Conservation (phyloP, 2,113 vertebrate species). For the Lycaon pictus region DNA sequence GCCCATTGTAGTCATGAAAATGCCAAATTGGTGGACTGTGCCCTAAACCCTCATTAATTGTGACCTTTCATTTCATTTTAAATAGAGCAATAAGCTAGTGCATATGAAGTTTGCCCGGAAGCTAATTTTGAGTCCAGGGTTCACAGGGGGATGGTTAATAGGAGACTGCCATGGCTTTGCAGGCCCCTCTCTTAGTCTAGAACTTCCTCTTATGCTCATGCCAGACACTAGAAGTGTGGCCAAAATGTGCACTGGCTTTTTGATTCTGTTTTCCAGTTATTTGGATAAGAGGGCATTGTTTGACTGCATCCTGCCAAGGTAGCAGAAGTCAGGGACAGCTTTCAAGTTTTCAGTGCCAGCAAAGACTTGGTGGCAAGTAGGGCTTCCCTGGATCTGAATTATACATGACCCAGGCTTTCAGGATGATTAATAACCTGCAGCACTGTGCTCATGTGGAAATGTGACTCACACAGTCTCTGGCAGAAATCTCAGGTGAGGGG, state of each 20-base stretch:
- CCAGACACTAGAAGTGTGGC: background rate
- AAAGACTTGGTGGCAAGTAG: constrained; percentile 41
- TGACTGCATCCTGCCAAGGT: constrained; percentile 54
- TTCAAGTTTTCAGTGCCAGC: constrained; percentile 49
- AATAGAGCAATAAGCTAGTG: background rate
- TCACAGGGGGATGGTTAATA: background rate
- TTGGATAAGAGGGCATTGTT: constrained; percentile 49
- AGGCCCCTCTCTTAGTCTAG: background rate
- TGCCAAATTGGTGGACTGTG: background rate
- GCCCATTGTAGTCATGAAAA: background rate
- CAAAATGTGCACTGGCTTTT: background rate
- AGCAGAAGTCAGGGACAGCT: constrained; percentile 73
- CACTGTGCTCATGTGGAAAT: background rate
- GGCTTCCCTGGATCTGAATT: constrained; percentile 63
- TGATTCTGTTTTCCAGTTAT: background rate
- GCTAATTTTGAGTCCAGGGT: background rate
- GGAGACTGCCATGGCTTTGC: background rate
- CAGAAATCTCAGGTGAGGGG: background rate
- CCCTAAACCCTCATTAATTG: background rate
- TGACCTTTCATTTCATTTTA: background rate
- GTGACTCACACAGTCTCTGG: background rate
- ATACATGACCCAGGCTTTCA: constrained; percentile 51
- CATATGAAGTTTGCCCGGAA: background rate
- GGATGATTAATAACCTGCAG: constrained; percentile 59
- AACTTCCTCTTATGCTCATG: background rate